phyloP scores from a whole-genome alignment of 2,888 invertebrate genomes.

The Monopis laevigella region DNA sequence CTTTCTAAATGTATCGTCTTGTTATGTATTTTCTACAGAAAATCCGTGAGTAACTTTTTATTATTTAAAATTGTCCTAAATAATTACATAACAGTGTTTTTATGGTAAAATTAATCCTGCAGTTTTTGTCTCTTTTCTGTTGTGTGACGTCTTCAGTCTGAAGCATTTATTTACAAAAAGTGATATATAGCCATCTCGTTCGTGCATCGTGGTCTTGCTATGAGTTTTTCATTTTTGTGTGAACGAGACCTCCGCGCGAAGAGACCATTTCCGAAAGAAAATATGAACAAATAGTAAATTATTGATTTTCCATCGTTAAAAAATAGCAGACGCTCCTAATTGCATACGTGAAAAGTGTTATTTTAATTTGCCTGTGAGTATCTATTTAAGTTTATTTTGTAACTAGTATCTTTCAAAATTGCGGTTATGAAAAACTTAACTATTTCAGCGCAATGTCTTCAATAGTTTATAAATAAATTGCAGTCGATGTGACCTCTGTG shows the following conservation, averaged over 20 bases:
- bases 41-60: constrained; percentile 23
- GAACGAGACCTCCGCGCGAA: constrained; percentile 38
- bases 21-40: neutral
- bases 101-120: constrained; percentile 33
- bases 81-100: constrained; percentile 46
- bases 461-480: no score
- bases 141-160: constrained; percentile 50
- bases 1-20: neutral
- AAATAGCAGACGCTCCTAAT: constrained; percentile 41
- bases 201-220: constrained; percentile 51
- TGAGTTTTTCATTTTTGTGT: constrained; percentile 60
- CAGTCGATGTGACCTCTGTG: no score
- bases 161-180: constrained; percentile 61
- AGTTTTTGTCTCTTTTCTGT: constrained; percentile 51
- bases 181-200: constrained; percentile 51
- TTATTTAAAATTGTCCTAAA: no score
- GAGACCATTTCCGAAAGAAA: constrained; percentile 50
- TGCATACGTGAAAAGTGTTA: constrained; percentile 50
- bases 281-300: constrained; percentile 64
- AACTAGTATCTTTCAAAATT: no score
- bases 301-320: constrained; percentile 64
- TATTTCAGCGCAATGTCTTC: no score
- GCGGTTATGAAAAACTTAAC: no score
- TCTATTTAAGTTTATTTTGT: no score
- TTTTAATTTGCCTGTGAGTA: no score